Base-by-base conservation (phyloP, 92 coral and sea anemone genomes). In the Ricordea florida region DNA sequence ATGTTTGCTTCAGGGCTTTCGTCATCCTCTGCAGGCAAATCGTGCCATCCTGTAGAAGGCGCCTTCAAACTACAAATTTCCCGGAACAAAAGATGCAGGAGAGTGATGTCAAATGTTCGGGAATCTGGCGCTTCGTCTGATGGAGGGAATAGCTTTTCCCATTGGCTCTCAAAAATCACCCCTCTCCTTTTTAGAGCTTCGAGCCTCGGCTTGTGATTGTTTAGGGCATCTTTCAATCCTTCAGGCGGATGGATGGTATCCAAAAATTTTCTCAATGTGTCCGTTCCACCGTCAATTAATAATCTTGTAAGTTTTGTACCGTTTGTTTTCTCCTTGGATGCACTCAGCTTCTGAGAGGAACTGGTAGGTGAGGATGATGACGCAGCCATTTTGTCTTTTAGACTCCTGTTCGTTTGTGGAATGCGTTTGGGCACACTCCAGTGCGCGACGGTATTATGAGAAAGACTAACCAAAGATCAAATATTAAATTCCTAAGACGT, bases 41-140 rank as follows among this genome's bases (percentile, higher is more conserved):
- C 6, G 63, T 81, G 33, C 92, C 92, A 87, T 25, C 92, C 92
- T 1, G 53, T 59, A 34, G 38, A 8, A 13, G 91, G 91, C 33
- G 14, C 20, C 14, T 48, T 14, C 22, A 86, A 61, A 0, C 8
- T 28, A 25, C 87, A 48, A 13, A 81, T 35, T 13, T 67, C 67
- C 14, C 72, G 57, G n/a, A 86, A 57, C 43, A 86, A 40, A 0
- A 86, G 20, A 49, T 69, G 73, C 40, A 86, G 42, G 37, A 85
- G 76, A 1, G 90, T 79, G 17, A 85, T 85, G 49, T 85, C 90
- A 40, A 79, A 85, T 2, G 62, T 30, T 10, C 45, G 25, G 35
- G 85, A 44, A 10, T 73, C 75, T n/a, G 90, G 86, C 2, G 44
- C 26, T 0, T 61, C 42, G 0, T 78, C 90, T 1, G 86, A 47